Evolutionary conservation across 2,113 vertebrate species (phyloP).

Genomic region (Toxostoma redivivum): DNA sequence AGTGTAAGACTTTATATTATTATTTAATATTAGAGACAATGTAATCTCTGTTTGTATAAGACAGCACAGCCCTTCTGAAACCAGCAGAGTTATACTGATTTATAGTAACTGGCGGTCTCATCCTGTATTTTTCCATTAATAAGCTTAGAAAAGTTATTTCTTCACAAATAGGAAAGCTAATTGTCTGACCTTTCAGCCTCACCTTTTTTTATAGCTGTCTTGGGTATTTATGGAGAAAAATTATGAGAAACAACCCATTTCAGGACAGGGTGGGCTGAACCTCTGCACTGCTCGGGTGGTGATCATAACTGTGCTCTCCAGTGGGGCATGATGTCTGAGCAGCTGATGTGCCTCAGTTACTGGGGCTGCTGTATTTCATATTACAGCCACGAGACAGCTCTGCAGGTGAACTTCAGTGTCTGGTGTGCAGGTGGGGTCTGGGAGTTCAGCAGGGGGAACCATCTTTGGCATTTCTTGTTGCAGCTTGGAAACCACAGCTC

Average conservation of each 20-base stretch:
- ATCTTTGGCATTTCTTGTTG: neutral
- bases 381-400: neutral
- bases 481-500: neutral
- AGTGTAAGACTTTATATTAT: neutral
- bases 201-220: slow-evolving; percentile 8
- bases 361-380: neutral
- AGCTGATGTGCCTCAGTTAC: neutral
- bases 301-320: neutral
- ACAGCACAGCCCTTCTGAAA: neutral
- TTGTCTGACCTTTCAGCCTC: slow-evolving; percentile 28
- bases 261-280: neutral
- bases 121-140: slow-evolving; percentile 9
- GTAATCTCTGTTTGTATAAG: neutral
- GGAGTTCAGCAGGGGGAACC: fast-evolving
- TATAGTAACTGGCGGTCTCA: neutral
- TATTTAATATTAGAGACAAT: neutral
- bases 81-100: neutral
- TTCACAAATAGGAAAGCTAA: slow-evolving; percentile 1
- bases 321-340: neutral
- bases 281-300: neutral
- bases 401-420: neutral
- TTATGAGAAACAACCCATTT: neutral
- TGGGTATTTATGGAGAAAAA: neutral
- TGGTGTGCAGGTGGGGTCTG: neutral
- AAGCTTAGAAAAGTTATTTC: slow-evolving; percentile 10